Base-by-base conservation (phyloP, 2,888 invertebrate genomes). In the Oxytorus armatus region DNA sequence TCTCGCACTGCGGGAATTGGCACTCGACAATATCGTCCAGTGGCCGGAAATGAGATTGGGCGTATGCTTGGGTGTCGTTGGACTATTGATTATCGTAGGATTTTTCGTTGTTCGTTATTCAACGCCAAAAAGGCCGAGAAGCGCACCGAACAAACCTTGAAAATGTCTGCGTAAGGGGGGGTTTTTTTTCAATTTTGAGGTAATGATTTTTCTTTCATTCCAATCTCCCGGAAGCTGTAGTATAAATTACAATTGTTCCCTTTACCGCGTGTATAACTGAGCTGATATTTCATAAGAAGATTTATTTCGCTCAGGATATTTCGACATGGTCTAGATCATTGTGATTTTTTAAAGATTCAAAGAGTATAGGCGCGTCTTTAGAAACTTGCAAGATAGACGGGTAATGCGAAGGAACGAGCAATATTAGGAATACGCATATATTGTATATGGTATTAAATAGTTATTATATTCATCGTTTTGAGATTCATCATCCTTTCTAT, bases 131-230 rank as follows among this genome's bases (percentile, higher is more conserved):
- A 92, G 92, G 55, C 93, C 93, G 42, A 93, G 93, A 85, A 93
- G 94, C 75, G 94, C 94, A 80, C 94, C 94, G 3, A 95, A 95
- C 86, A 94, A 94, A 82, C 95, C 95, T 65, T 95, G 89, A 92
- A 53, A 59, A 36, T 42, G 36, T 33, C 10, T 33, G 2, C 36
- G 33, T 0, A 14, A 23, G n/a, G 42, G 51, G 33, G 16, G 16
- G 49, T 42, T 11, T 21, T 42, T 42, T 7, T 5, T 3, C 14
- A 18, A 49, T 36, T 23, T 21, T 11, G 51, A 39, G 18, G 3
- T 14, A 1, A 23, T 53, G 14, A n/a, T 57, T 70, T 47, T 44
- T 47, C 16, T 29, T 57, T 73, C 42, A 25, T 42, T 69, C 18
- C 8, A 5, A 47, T 39, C 29, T 53, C 65, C 57, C 16, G 10